Base-by-base conservation (phyloP, 92 coral and sea anemone species). In the Ricordea florida region DNA sequence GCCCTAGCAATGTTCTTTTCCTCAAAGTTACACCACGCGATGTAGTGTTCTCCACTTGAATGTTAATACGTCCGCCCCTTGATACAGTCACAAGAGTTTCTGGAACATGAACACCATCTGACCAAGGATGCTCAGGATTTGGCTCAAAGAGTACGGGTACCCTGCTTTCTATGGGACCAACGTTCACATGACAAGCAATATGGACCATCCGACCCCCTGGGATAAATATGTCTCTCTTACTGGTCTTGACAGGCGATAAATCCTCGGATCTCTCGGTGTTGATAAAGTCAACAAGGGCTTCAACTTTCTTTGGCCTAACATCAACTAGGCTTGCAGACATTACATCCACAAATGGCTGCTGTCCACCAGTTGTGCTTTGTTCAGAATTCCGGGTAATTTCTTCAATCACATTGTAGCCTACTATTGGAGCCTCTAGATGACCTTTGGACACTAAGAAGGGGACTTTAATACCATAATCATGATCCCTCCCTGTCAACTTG, bases 141-240 rank as follows among this genome's bases (percentile, higher is more conserved):
- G 88, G 88, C 62, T 89, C 87, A 30, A 89, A 89, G 49, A 85
- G 55, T 13, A 74, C 88, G 18, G 88, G 94, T 25, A 86, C 67
- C 49, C 59, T 73, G 23, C 80, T 80, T 16, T 86, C 69, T 3
- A 75, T 56, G 30, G 78, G 91, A 8, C 84, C 94, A 14, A 70
- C 41, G 22, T 69, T 85, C 34, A 37, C 81, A 15, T 44, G n/a
- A n/a, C n/a, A n/a, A n/a, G n/a, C n/a, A n/a, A n/a, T n/a, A n/a
- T n/a, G n/a, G n/a, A n/a, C n/a, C n/a, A n/a, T n/a, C n/a, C n/a
- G n/a, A n/a, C n/a, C n/a, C n/a, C n/a, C n/a, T n/a, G n/a, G n/a
- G n/a, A n/a, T n/a, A n/a, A n/a, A n/a, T n/a, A n/a, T n/a, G n/a
- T n/a, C n/a, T n/a, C n/a, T n/a, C n/a, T n/a, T n/a, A n/a, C n/a